Evolutionary conservation across 2,888 invertebrate species (phyloP).

Genomic region (Lithophane ornitopus): DNA sequence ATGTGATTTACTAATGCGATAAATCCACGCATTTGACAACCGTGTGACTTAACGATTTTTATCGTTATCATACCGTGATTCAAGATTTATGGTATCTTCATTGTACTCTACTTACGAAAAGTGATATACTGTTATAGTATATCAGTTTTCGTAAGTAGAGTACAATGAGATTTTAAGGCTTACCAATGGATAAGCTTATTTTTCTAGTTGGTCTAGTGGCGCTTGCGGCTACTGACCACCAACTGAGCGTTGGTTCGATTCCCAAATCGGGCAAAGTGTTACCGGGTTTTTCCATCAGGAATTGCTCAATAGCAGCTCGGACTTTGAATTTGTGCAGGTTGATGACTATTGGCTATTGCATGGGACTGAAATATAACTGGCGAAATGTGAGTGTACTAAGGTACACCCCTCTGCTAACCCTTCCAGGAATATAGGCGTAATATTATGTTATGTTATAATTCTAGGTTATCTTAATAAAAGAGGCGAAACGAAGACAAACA

Average conservation of each 20-base stretch:
- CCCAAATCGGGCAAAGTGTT: neutral
- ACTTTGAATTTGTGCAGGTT: neutral
- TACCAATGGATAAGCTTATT: neutral
- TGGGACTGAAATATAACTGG: neutral
- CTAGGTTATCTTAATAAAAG: neutral
- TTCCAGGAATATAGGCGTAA: neutral
- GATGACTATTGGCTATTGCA: neutral
- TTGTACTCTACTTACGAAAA: neutral
- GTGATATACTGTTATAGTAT: too few relatives aligned
- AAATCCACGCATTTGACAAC: slow-evolving; percentile 42
- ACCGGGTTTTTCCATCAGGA: neutral
- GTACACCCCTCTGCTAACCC: neutral
- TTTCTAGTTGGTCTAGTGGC: neutral
- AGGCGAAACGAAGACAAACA: neutral
- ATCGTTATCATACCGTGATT: slow-evolving; percentile 27
- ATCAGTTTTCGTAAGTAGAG: too few relatives aligned
- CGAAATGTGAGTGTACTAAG: neutral
- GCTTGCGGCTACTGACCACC: accelerated
- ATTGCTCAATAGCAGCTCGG: neutral
- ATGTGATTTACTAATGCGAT: slow-evolving; percentile 11
- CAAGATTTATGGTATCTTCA: slow-evolving; percentile 5
- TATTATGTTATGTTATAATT: neutral
- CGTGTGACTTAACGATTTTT: slow-evolving; percentile 43
- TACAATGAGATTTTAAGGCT: neutral
- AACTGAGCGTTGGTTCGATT: neutral